Base-by-base conservation (phyloP, 2,113 vertebrate species). In the Pteropus alecto region DNA sequence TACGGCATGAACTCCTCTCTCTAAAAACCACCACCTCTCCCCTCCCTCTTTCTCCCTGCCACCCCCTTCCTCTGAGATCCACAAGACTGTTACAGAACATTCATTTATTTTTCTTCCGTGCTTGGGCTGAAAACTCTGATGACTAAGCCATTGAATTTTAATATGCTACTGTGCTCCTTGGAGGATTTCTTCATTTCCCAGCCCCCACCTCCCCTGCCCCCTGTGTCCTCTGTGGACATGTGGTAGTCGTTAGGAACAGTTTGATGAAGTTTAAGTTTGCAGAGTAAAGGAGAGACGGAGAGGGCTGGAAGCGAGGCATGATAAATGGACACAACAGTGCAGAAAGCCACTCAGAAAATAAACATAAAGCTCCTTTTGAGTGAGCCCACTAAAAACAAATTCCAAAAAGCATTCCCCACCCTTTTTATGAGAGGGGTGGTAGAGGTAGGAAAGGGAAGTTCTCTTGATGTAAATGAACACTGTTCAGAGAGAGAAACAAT, bases 91-190 rank as follows among this genome's bases (percentile, higher is more conserved):
- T 81, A 97, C 96, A 98, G 83, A 98, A 78, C 97, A 90, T 97
- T 98, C 95, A 89, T 97, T 98, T 97, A 60, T 93, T 78, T 98
- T 97, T 96, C 94, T 96, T 91, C 77, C 14, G 87, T 74, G 94
- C 94, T 79, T 89, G 58, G 73, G 76, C 95, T 90, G 56, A 94
- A 98, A 95, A 76, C 98, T 97, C 95, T 94, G 97, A 97, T 97
- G 97, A 98, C 94, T 98, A 98, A 97, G 95, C 97, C 90, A 97
- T 87, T 98, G 98, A 98, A 98, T 95, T 96, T 91, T 98, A 97
- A 98, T 98, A 98, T 68, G 98, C 98, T 98, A 98, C 98, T 97
- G 98, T 98, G 97, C 96, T 98, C 97, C 98, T 98, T 1, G 11
- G 97, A 98, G 97, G 95, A 89, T 92, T 97, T 93, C 97, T 98